Evolutionary conservation across 1,140 invertebrate genomes (phyloP).

Genomic region (Aricia agestis): DNA sequence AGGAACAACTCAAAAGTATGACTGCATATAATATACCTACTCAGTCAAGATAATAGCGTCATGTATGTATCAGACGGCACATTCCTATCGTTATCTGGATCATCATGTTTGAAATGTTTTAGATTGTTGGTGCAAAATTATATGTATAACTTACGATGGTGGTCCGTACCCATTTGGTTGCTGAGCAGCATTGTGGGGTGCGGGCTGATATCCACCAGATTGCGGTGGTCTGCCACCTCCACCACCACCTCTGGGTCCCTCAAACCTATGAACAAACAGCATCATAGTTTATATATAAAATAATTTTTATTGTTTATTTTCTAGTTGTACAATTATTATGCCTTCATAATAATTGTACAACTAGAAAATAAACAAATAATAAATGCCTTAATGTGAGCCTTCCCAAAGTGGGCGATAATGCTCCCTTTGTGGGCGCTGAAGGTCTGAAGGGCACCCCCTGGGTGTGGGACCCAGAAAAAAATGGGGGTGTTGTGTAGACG

Average conservation of each 20-base stretch:
- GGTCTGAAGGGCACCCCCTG: too few relatives aligned
- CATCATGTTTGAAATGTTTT: slow-evolving; percentile 45
- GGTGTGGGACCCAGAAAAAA: too few relatives aligned
- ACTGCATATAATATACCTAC: not conserved
- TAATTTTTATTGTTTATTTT: too few relatives aligned
- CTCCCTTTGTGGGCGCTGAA: too few relatives aligned
- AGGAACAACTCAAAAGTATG: not conserved
- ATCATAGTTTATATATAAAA: not conserved
- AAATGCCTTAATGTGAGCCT: too few relatives aligned
- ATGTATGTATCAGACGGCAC: slow-evolving; percentile 73
- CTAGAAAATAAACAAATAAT: too few relatives aligned
- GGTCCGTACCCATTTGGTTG: slow-evolving; percentile 61
- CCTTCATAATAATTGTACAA: too few relatives aligned
- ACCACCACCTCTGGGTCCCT: slow-evolving; percentile 53
- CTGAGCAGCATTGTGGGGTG: slow-evolving; percentile 45
- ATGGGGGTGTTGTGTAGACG: too few relatives aligned
- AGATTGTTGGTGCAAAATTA: not conserved
- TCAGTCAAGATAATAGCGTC: slow-evolving; percentile 44
- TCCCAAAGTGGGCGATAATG: too few relatives aligned
- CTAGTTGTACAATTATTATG: too few relatives aligned
- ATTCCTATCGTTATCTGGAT: slow-evolving; percentile 70
- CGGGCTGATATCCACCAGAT: slow-evolving; percentile 41
- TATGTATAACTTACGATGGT: slow-evolving; percentile 48
- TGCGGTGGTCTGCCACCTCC: slow-evolving; percentile 37
- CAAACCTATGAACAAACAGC: slow-evolving; percentile 42